Evolutionary conservation across 2,113 vertebrate genomes (phyloP), one percentile per base, ranked within the genome.

Genomic region (Zeus faber): DNA sequence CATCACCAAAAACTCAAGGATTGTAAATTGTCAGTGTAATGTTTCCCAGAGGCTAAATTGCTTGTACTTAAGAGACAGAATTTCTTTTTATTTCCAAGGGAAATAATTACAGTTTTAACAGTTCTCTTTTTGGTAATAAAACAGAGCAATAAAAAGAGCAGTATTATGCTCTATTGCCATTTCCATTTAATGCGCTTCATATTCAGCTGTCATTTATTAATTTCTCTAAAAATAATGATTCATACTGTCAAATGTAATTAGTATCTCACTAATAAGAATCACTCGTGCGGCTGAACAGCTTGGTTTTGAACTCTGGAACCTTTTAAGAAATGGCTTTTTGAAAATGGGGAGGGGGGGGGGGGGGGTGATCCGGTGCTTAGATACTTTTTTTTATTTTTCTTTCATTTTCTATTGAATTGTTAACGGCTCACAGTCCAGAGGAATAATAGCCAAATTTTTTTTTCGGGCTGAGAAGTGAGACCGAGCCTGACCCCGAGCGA

Each of bases 141-240:
- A 29, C 43, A 18, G n/a, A 48, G 8, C 18, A 37, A 55, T 56
- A 40, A 53, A 58, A 10, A 1, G 48, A 29, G 29, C 29, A 46
- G 44, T 29, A 27, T 27, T 33, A 37, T n/a, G 23, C 21, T 53
- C 43, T 44, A 60, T 59, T 40, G 65, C 31, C 48, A 26, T 71
- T 56, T 68, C n/a, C 40, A 49, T 55, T 67, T 60, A 20, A 50
- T 71, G 40, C 54, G 33, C 53, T 1, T 41, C 25, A 44, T 53
- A 23, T 21, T 13, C 23, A 46, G 56, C 25, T 26, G 2, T 29
- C 8, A 27, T 39, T 55, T 48, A n/a, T n/a, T n/a, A n/a, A n/a
- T n/a, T n/a, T n/a, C n/a, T n/a, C n/a, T n/a, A n/a, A n/a, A n/a
- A n/a, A n/a, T n/a, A n/a, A n/a, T n/a, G n/a, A n/a, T n/a, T 60